phyloP scores from a whole-genome alignment of 1,140 invertebrate species.

The Agraylea sexmaculata region DNA sequence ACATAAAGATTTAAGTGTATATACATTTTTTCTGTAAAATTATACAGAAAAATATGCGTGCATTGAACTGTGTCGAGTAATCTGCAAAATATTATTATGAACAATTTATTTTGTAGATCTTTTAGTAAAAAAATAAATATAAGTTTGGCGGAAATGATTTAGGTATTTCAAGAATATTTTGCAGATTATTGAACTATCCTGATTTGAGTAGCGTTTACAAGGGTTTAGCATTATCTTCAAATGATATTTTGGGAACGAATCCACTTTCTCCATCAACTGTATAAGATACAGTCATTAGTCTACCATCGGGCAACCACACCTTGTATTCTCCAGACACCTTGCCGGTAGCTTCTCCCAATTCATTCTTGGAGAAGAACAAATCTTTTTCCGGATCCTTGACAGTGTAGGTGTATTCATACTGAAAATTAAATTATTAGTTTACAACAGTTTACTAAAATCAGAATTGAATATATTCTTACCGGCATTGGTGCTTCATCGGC shows the following conservation, averaged over 20 bases:
- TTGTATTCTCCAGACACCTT: constrained; percentile 50
- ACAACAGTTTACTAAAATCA: background rate
- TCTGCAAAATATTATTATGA: too few relatives aligned
- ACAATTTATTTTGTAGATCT: too few relatives aligned
- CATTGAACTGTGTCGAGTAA: too few relatives aligned
- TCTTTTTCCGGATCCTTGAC: constrained; percentile 54
- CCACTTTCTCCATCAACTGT: constrained; percentile 52
- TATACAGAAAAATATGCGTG: too few relatives aligned
- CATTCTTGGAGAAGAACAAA: constrained; percentile 52
- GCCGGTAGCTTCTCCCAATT: constrained; percentile 47
- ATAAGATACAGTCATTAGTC: constrained; percentile 57
- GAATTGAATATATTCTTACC: constrained; percentile 24
- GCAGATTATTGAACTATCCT: too few relatives aligned
- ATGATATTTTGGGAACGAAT: constrained; percentile 55
- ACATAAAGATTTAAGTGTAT: background rate
- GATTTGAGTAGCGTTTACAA: constrained; percentile 23
- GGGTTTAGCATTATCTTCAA: constrained; percentile 43
- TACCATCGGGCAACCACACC: constrained; percentile 52
- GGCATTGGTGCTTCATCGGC: constrained; percentile 35
- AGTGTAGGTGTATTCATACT: constrained; percentile 60
- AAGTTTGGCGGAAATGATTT: too few relatives aligned
- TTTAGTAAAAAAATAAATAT: too few relatives aligned
- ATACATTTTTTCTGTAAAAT: too few relatives aligned
- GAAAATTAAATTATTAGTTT: constrained; percentile 22
- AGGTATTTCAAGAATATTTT: too few relatives aligned